A percentile compares a stretch with the other conserved stretches of the same genome.
Evolutionary conservation across 2,797 vertebrate species (phyloP).

Genomic region (Glossophaga mutica): DNA sequence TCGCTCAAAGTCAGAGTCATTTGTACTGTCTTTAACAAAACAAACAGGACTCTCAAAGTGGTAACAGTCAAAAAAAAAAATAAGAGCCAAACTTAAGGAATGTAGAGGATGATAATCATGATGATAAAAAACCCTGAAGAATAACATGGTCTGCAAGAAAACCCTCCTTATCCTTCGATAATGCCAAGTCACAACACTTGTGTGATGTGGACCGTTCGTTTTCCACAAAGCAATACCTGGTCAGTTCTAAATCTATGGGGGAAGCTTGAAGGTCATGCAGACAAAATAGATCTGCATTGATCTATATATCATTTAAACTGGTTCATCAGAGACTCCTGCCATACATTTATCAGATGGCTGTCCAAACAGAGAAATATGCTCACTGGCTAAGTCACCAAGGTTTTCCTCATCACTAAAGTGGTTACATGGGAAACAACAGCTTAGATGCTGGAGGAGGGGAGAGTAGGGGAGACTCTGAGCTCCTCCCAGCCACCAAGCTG

Average conservation of each 20-base stretch:
- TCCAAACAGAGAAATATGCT: background rate
- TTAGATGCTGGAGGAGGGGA: background rate
- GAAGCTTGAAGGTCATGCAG: background rate
- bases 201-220: background rate
- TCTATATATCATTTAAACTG: background rate
- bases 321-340: background rate
- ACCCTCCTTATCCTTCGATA: background rate
- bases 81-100: background rate
- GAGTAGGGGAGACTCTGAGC: background rate
- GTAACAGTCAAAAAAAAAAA: background rate
- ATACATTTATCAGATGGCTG: background rate
- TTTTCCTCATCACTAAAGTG: background rate
- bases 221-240: background rate
- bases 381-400: background rate
- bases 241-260: background rate
- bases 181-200: background rate
- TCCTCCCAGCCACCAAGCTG: background rate
- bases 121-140: background rate
- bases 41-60: conserved; percentile 38
- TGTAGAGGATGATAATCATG: background rate
- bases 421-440: background rate
- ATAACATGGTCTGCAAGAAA: background rate
- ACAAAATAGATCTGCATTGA: background rate
- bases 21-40: conserved; percentile 56
- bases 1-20: conserved; percentile 46